These are phyloP conservation scores for Lucilia sericata DNA, from an alignment of 1,140 invertebrate species.

Conservation along the genomic window DNA sequence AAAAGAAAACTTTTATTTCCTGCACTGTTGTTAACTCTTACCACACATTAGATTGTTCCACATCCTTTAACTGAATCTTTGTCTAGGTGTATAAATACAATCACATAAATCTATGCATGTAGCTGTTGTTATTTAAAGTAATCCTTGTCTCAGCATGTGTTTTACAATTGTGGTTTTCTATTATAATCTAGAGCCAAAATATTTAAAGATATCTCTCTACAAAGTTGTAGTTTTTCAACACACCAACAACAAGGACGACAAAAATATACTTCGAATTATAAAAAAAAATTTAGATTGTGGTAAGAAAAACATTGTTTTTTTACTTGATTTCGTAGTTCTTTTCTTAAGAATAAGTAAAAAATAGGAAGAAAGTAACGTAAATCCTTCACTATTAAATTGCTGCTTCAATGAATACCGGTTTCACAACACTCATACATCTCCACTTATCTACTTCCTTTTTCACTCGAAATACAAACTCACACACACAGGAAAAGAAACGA, in stretches of 20 bases:
- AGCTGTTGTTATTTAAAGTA: background rate
- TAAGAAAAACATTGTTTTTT: background rate
- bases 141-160: slow-evolving; percentile 22
- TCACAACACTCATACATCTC: background rate
- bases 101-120: background rate
- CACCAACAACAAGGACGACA: background rate
- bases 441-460: background rate
- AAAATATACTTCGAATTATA: background rate
- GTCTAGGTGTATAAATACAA: background rate
- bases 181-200: background rate
- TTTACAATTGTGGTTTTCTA: slow-evolving; percentile 29
- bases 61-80: no score
- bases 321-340: background rate
- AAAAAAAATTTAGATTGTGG: background rate
- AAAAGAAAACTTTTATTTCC: no score
- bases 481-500: background rate
- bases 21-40: no score
- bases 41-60: no score
- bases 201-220: no score
- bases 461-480: background rate
- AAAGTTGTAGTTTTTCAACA: background rate
- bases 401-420: background rate
- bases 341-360: background rate
- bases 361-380: background rate
- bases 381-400: slow-evolving; percentile 1